Evolutionary conservation across 2,888 invertebrate species (phyloP), one percentile per base, ranked within the genome.

Genomic region (Oxytorus armatus): DNA sequence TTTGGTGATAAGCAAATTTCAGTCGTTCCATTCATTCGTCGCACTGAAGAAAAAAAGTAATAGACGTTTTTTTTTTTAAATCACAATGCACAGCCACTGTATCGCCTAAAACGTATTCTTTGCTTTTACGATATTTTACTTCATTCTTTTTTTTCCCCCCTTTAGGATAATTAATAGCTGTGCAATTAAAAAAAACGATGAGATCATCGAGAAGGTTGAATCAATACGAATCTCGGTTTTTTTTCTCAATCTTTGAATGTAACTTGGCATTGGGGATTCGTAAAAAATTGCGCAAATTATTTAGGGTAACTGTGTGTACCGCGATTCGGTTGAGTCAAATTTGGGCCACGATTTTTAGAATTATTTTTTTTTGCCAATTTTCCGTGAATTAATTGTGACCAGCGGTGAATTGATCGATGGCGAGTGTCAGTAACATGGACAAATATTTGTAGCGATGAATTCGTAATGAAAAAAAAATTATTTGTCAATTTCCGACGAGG

Each of bases 51-150:
- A n/a, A n/a, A 59, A 42, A 25, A 44, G 25, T 25, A 16, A 39
- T 16, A n/a, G n/a, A n/a, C n/a, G n/a, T 44, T 44, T 39, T 44
- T 11, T 39, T 21, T 55, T 44, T 25, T 47, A 39, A 81, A 81
- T 81, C 73, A 82, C 73, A 76, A 81, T 76, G 78, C 82, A 81
- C 81, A 82, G 82, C 82, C 81, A 78, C 76, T 53, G 74, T 74
- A 70, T 77, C 74, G 74, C 66, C 59, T 70, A 74, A 51, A 21
- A 49, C 29, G 21, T 65, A 51, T 47, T 66, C 59, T 53, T 33
- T 21, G 66, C 57, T 59, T 42, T 74, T 65, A 69, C 63, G 73
- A 73, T 72, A 33, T 51, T 65, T 66, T 44, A 23, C 66, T 44
- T 49, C 36, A 14, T 55, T 51, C 36, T 39, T 49, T 33, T 39